Conservation (phyloP, 2,113 vertebrate species). For the Pontoporia blainvillei region DNA sequence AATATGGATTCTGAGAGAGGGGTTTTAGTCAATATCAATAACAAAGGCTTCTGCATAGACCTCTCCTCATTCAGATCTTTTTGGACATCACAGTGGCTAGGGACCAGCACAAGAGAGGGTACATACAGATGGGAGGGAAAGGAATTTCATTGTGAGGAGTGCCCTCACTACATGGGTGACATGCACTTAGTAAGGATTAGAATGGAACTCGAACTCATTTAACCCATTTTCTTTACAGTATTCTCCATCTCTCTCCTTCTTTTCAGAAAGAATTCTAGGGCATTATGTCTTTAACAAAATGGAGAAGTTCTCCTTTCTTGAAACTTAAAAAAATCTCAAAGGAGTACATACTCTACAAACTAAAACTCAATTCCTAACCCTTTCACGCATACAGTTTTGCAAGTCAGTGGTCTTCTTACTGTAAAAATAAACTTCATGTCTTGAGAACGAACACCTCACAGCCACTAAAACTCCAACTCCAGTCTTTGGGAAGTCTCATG, state of each 20-base stretch:
- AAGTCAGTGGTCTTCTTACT: neutral
- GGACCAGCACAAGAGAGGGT: too few species aligned
- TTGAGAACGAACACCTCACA: neutral
- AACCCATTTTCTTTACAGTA: neutral
- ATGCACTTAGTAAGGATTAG: neutral
- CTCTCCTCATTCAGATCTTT: neutral
- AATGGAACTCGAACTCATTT: neutral
- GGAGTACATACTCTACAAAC: neutral
- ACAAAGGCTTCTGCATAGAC: neutral
- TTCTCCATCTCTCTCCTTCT: neutral
- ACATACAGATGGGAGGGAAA: accelerated
- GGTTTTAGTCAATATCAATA: neutral
- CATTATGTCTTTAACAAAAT: neutral
- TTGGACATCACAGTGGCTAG: neutral
- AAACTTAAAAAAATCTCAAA: neutral
- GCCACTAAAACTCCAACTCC: neutral
- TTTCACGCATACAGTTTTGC: neutral
- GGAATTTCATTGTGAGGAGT: neutral
- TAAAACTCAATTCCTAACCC: neutral
- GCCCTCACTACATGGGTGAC: accelerated
- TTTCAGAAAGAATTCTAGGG: neutral
- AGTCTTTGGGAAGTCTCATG: neutral
- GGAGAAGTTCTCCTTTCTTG: neutral
- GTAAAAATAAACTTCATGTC: neutral
- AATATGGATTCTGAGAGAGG: neutral